Evolutionary conservation across 2,888 invertebrate genomes (phyloP).

Genomic region (Aporophyla lueneburgensis): DNA sequence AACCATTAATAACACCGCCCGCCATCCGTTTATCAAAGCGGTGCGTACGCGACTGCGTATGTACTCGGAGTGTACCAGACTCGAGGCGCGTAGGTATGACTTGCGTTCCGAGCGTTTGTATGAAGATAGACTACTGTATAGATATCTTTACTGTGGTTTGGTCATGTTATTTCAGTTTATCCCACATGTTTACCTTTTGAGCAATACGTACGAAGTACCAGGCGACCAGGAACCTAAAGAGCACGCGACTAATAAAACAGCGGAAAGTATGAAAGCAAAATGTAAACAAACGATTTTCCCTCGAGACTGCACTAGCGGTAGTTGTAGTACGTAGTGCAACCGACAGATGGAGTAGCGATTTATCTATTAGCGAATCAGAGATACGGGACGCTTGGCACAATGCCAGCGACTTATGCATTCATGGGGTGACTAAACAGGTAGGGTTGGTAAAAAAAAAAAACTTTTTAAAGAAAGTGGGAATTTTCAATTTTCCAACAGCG

Average conservation of each 20-base stretch:
- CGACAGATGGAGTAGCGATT: slow-evolving; percentile 71
- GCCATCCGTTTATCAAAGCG: too few relatives aligned
- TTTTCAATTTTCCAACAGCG: slow-evolving; percentile 9
- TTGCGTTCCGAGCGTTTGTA: neutral
- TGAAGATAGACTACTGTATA: too few relatives aligned
- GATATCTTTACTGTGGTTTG: too few relatives aligned
- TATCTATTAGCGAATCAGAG: slow-evolving; percentile 82
- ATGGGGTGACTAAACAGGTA: slow-evolving; percentile 72
- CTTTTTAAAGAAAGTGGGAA: slow-evolving; percentile 23
- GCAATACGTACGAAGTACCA: slow-evolving; percentile 45
- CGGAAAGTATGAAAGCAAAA: slow-evolving; percentile 58
- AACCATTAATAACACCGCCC: too few relatives aligned
- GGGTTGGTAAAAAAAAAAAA: slow-evolving; percentile 55
- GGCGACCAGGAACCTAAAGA: slow-evolving; percentile 50
- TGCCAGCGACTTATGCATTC: slow-evolving; percentile 75
- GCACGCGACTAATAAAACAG: slow-evolving; percentile 45
- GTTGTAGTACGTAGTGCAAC: slow-evolving; percentile 55
- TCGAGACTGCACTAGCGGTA: slow-evolving; percentile 43
- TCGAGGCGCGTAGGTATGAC: too few relatives aligned
- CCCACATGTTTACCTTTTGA: too few relatives aligned
- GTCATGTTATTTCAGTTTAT: neutral
- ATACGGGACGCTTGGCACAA: slow-evolving; percentile 73
- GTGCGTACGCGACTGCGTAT: too few relatives aligned
- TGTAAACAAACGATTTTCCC: slow-evolving; percentile 64
- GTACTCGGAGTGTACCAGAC: too few relatives aligned